These are phyloP conservation scores for Hyperoodon ampullatus DNA, from an alignment of 2,113 vertebrate species.

Conservation along the genomic window DNA sequence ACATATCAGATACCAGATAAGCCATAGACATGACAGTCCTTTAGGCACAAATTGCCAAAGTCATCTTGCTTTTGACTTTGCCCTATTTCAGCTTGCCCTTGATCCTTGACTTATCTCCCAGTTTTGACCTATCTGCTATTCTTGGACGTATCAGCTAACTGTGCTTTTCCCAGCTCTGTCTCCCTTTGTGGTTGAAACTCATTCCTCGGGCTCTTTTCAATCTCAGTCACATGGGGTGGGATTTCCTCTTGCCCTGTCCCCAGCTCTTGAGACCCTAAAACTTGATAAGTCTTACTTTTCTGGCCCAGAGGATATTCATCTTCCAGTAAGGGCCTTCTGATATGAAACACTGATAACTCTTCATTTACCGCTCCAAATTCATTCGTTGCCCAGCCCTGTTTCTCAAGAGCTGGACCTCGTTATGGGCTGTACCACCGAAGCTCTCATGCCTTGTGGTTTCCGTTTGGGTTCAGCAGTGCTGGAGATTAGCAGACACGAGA, in stretches of 20 bases:
- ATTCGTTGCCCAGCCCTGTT: not conserved
- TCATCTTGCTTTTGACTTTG: constrained; percentile 25
- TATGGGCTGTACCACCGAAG: not conserved
- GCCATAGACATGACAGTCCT: not conserved
- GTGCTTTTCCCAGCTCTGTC: not conserved
- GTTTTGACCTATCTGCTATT: constrained; percentile 26
- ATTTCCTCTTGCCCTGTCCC: not conserved
- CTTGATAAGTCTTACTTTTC: not conserved
- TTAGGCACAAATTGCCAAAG: not conserved
- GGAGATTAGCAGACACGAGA: not conserved
- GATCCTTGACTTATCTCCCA: not conserved
- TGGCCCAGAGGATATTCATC: not conserved
- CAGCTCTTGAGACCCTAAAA: not conserved
- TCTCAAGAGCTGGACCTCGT: not conserved
- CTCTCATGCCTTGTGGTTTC: not conserved
- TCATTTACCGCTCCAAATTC: not conserved
- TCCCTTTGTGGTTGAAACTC: not conserved
- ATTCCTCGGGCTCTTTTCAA: not conserved
- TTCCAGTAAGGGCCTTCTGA: not conserved
- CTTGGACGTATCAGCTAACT: not conserved
- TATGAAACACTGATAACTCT: not conserved
- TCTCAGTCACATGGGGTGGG: not conserved
- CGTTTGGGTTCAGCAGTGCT: not conserved
- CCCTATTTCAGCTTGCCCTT: not conserved
- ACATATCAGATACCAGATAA: not conserved